phyloP scores from a whole-genome alignment of 2,888 invertebrate genomes.

The Ametastegia equiseti region DNA sequence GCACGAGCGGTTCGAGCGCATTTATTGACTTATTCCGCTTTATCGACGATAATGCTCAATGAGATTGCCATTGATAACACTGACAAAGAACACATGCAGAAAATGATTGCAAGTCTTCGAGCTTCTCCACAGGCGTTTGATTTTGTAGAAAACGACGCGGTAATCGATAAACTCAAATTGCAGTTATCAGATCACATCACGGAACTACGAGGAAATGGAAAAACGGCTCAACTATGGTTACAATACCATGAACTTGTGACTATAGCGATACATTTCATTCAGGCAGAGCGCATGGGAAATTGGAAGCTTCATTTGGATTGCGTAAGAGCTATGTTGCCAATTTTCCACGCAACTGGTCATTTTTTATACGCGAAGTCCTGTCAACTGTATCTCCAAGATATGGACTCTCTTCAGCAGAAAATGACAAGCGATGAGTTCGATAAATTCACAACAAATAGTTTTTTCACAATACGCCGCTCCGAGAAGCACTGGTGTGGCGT shows the following conservation, averaged over 20 bases:
- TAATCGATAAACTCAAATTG: not conserved
- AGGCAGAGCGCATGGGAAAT: conserved; percentile 41
- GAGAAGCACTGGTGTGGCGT: not conserved
- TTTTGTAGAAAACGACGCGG: not conserved
- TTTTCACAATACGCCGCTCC: conserved; percentile 48
- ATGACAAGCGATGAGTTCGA: conserved; percentile 29
- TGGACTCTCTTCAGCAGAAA: conserved; percentile 48
- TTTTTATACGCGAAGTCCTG: conserved; percentile 54
- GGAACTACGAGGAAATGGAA: conserved; percentile 38
- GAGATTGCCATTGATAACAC: not conserved
- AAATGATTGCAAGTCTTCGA: not conserved
- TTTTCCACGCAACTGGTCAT: conserved; percentile 57
- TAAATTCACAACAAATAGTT: conserved; percentile 41
- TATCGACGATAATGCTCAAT: conserved; percentile 23
- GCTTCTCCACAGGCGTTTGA: not conserved
- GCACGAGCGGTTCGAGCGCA: conserved; percentile 34
- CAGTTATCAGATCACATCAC: conserved; percentile 28
- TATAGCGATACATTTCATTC: conserved; percentile 33
- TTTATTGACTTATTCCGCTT: not conserved
- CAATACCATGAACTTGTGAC: conserved; percentile 28
- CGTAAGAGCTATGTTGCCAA: conserved; percentile 21
- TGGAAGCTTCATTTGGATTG: conserved; percentile 28
- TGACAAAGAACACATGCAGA: conserved; percentile 17
- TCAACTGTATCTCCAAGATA: conserved; percentile 56
- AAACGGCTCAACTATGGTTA: conserved; percentile 44